Conservation (phyloP, 2,113 vertebrate genomes). For the Rhagologus leucostigma region DNA sequence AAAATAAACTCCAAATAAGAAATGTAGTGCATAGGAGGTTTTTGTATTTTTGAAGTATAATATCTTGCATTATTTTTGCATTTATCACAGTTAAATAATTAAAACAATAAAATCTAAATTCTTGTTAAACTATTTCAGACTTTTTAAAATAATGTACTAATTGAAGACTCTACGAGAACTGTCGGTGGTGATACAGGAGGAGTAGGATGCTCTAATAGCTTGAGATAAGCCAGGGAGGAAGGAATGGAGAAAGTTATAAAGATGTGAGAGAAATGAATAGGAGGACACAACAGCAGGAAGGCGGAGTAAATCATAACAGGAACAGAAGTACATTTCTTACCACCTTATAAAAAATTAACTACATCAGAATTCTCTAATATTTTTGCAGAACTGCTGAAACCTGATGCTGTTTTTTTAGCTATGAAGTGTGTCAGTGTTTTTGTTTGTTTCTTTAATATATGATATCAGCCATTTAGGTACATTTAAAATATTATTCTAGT, state of each 20-base stretch:
- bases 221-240: not conserved
- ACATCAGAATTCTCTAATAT: not conserved
- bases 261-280: not conserved
- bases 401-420: not conserved
- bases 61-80: not conserved
- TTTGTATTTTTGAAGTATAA: not conserved
- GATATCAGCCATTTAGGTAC: not conserved
- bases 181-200: accelerated
- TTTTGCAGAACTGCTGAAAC: not conserved
- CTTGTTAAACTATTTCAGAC: not conserved
- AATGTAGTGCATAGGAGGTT: not conserved
- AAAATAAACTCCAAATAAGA: not conserved
- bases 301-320: not conserved
- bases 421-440: not conserved
- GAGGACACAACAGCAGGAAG: not conserved
- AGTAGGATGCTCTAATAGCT: not conserved
- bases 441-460: not conserved
- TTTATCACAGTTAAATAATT: not conserved
- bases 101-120: not conserved
- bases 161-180: not conserved
- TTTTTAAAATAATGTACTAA: not conserved
- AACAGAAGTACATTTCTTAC: not conserved
- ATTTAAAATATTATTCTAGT: not conserved
- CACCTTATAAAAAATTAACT: not conserved
- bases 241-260: not conserved